phyloP scores from a whole-genome alignment of 2,888 invertebrate genomes.

The Thysanoteuthis rhombus region DNA sequence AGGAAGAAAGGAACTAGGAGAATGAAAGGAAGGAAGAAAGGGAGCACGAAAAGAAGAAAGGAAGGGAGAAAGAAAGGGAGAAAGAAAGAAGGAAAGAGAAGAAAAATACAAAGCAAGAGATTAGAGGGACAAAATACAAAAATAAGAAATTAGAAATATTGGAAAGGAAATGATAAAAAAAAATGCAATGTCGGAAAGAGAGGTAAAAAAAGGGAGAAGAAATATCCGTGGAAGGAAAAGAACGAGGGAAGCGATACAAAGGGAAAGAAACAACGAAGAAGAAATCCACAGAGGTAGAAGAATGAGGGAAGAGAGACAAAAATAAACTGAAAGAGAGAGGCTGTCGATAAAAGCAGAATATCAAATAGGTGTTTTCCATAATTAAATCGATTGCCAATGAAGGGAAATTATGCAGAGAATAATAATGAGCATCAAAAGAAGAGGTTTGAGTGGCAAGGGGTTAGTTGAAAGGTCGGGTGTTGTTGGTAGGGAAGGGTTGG shows the following conservation, averaged over 20 bases:
- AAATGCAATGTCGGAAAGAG: too few relatives aligned
- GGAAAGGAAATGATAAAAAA: background rate
- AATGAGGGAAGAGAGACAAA: background rate
- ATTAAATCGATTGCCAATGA: background rate
- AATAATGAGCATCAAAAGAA: background rate
- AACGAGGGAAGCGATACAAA: too few relatives aligned
- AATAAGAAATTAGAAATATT: background rate
- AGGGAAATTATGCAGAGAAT: background rate
- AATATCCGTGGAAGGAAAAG: background rate
- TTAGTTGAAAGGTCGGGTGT: background rate
- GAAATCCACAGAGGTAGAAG: background rate
- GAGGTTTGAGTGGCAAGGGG: background rate
- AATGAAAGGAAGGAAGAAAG: too few relatives aligned
- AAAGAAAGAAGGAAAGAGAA: too few relatives aligned
- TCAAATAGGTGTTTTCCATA: background rate
- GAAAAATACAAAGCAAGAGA: too few relatives aligned
- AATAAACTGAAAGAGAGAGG: background rate
- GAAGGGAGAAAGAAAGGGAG: too few relatives aligned
- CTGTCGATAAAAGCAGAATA: background rate
- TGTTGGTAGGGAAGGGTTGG: background rate
- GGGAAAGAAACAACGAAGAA: background rate
- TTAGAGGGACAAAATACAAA: background rate
- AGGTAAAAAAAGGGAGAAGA: background rate
- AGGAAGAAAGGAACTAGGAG: too few relatives aligned
- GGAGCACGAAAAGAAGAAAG: too few relatives aligned